These are phyloP conservation scores for Orientallactaga sibirica DNA, from an alignment of 2,797 vertebrate species.

Conservation along the genomic window DNA sequence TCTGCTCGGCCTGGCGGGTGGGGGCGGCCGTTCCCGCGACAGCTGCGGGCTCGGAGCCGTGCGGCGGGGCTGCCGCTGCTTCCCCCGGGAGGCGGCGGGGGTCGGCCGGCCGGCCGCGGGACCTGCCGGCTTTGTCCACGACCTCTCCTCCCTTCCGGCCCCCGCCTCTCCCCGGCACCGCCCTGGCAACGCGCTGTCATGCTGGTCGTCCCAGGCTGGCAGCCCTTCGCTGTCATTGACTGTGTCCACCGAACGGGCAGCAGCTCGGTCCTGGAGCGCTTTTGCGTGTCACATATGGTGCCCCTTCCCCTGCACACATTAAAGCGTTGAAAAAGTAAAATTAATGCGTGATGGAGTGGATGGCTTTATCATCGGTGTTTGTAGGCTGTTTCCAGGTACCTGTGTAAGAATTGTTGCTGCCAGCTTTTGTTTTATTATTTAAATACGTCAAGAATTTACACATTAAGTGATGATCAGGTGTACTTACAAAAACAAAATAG, in stretches of 20 bases:
- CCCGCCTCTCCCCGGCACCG: slow-evolving; percentile 39
- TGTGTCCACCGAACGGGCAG: background rate
- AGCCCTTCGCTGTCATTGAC: background rate
- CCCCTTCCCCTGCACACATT: background rate
- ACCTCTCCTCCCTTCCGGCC: background rate
- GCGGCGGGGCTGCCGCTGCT: background rate
- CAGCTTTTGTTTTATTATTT: background rate
- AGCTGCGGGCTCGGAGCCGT: background rate
- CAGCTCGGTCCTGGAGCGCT: background rate
- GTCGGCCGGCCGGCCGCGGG: background rate
- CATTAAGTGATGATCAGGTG: background rate
- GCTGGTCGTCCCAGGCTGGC: background rate
- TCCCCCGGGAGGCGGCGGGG: background rate
- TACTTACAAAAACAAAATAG: background rate
- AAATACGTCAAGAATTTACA: background rate
- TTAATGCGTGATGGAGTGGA: background rate
- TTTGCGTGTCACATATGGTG: background rate
- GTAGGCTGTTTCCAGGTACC: background rate
- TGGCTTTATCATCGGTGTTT: background rate
- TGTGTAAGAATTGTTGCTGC: background rate
- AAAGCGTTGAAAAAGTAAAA: background rate
- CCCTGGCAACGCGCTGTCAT: slow-evolving; percentile 16
- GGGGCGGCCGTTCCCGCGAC: background rate
- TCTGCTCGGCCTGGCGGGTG: background rate
- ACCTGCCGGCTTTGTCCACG: slow-evolving; percentile 31